Evolutionary conservation across 2,113 vertebrate species (phyloP).

Genomic region (Bambusicola thoracicus): DNA sequence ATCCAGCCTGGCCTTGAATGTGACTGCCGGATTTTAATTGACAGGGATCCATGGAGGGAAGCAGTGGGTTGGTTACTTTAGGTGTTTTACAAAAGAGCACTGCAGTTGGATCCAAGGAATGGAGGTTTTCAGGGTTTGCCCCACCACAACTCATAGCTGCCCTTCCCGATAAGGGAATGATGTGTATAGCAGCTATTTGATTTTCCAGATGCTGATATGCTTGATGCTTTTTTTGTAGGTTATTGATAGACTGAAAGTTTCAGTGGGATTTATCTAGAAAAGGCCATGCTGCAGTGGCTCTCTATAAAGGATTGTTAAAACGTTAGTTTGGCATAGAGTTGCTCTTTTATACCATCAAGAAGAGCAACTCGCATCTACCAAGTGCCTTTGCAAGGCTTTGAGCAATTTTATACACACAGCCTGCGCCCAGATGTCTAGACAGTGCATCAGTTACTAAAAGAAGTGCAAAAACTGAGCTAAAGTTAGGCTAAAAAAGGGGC

Average conservation of each 20-base stretch:
- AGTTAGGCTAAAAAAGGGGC: background rate
- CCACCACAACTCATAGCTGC: background rate
- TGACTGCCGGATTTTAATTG: background rate
- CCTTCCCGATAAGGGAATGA: background rate
- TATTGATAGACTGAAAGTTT: background rate
- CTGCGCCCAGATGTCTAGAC: background rate
- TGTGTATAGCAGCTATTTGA: background rate
- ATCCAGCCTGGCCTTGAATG: too few species aligned
- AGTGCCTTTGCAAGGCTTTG: background rate
- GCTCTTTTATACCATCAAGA: background rate
- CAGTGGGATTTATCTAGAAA: background rate
- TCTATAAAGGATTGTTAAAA: background rate
- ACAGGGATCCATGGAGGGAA: background rate
- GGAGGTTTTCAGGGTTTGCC: background rate
- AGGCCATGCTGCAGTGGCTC: background rate
- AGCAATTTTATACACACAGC: background rate
- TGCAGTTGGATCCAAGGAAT: background rate
- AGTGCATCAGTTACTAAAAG: background rate
- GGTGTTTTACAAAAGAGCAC: background rate
- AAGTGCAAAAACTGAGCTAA: background rate
- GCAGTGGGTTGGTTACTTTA: background rate
- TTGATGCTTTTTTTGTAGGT: background rate
- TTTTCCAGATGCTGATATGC: background rate
- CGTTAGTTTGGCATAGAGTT: background rate
- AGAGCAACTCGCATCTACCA: background rate